These are phyloP conservation scores for Muscicapa adusta DNA, from an alignment of 2,113 vertebrate species.

Conservation along the genomic window DNA sequence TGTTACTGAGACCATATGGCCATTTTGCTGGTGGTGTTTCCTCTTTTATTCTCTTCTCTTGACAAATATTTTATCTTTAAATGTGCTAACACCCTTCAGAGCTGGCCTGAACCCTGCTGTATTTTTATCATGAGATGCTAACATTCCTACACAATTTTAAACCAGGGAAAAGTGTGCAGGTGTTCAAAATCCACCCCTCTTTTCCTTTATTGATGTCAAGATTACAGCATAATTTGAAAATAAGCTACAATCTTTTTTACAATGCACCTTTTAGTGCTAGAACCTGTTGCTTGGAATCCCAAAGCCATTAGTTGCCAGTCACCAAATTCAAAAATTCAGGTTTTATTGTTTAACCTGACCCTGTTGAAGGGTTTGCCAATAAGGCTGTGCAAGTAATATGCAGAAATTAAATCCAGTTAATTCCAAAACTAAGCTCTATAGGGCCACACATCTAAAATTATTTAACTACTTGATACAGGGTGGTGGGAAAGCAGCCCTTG, in stretches of 20 bases:
- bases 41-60: conserved; percentile 43
- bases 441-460: background rate
- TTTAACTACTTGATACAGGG: background rate
- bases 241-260: background rate
- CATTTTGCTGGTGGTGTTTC: conserved; percentile 32
- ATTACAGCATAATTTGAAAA: background rate
- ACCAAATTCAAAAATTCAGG: background rate
- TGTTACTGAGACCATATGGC: conserved; percentile 67
- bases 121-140: conserved; percentile 6
- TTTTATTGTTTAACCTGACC: background rate
- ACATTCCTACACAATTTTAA: background rate
- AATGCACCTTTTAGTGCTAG: background rate
- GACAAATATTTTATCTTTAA: conserved; percentile 58
- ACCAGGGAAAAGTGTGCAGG: background rate
- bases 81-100: conserved; percentile 37
- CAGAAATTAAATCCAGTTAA: background rate
- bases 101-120: background rate
- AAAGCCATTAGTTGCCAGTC: background rate
- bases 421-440: background rate
- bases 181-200: background rate
- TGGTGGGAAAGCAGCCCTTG: background rate
- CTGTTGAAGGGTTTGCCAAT: background rate
- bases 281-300: background rate
- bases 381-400: background rate
- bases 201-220: background rate